These are phyloP conservation scores for Torymus aiolomorphi DNA, from an alignment of 2,888 invertebrate species.

Conservation along the genomic window DNA sequence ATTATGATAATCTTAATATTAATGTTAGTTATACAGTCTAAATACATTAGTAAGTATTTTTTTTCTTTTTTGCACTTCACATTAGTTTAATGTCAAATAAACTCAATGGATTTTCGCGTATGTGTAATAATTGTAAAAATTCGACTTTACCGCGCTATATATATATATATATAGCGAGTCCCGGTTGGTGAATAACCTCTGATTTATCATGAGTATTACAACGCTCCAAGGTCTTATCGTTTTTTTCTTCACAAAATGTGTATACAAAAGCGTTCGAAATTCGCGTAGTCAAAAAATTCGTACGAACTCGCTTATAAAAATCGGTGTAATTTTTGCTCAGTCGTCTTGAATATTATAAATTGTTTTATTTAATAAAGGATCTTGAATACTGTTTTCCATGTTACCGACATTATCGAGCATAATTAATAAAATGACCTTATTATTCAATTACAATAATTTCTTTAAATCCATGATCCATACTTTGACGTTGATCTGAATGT, in stretches of 20 bases:
- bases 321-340: conserved; percentile 15
- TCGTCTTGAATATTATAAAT: conserved; percentile 39
- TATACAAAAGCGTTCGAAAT: conserved; percentile 39
- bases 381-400: background rate
- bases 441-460: background rate
- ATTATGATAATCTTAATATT: conserved; percentile 5
- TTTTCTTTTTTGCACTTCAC: conserved; percentile 7
- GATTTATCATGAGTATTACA: conserved; percentile 15
- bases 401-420: conserved; percentile 4
- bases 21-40: conserved; percentile 14
- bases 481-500: no score
- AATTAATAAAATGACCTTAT: background rate
- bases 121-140: conserved; percentile 33
- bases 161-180: conserved; percentile 31
- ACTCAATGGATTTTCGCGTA: conserved; percentile 42
- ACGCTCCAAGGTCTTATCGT: conserved; percentile 14
- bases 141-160: conserved; percentile 17
- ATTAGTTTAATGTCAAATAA: conserved; percentile 9
- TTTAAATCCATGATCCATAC: no score
- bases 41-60: background rate
- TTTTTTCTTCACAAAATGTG: conserved; percentile 19
- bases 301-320: conserved; percentile 28
- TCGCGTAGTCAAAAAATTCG: conserved; percentile 12
- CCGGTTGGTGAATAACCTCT: background rate
- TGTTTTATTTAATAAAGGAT: conserved; percentile 24